Conservation (phyloP, 2,888 invertebrate genomes). For the Tetramorium bicarinatum region DNA sequence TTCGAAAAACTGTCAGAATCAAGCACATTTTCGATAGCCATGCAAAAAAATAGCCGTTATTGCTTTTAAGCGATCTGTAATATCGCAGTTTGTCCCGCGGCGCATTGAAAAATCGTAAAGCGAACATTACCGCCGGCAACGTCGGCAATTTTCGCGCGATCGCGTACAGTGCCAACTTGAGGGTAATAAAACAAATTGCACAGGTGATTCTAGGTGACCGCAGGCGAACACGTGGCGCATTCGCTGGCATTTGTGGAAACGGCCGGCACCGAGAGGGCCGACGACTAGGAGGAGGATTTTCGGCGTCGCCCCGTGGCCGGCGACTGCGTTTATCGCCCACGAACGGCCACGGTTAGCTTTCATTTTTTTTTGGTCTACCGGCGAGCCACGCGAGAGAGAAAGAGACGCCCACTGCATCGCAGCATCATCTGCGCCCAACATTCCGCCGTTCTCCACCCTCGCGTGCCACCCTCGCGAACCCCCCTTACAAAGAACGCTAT, state of each 20-base stretch:
- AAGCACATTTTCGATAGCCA: slow-evolving; percentile 22
- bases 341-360: slow-evolving; percentile 59
- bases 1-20: slow-evolving; percentile 3
- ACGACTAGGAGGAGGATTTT: slow-evolving; percentile 49
- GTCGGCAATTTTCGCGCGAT: slow-evolving; percentile 67
- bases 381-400: slow-evolving; percentile 63
- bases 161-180: slow-evolving; percentile 60
- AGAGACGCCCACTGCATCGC: not conserved
- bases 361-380: slow-evolving; percentile 61
- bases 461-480: slow-evolving; percentile 19
- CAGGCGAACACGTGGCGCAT: slow-evolving; percentile 36
- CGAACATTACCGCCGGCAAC: slow-evolving; percentile 61
- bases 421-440: slow-evolving; percentile 28
- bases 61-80: slow-evolving; percentile 52
- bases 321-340: slow-evolving; percentile 77
- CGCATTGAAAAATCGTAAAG: slow-evolving; percentile 65
- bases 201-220: slow-evolving; percentile 58
- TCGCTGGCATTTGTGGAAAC: slow-evolving; percentile 59
- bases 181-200: slow-evolving; percentile 64
- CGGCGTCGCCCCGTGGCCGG: slow-evolving; percentile 48
- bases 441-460: slow-evolving; percentile 31
- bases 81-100: slow-evolving; percentile 38
- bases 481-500: slow-evolving; percentile 71
- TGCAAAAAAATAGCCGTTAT: slow-evolving; percentile 25
- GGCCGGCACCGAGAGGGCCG: slow-evolving; percentile 39